Evolutionary conservation across 2,113 vertebrate genomes (phyloP), one percentile per base, ranked within the genome.

Genomic region (Pomatorhinus ruficollis): DNA sequence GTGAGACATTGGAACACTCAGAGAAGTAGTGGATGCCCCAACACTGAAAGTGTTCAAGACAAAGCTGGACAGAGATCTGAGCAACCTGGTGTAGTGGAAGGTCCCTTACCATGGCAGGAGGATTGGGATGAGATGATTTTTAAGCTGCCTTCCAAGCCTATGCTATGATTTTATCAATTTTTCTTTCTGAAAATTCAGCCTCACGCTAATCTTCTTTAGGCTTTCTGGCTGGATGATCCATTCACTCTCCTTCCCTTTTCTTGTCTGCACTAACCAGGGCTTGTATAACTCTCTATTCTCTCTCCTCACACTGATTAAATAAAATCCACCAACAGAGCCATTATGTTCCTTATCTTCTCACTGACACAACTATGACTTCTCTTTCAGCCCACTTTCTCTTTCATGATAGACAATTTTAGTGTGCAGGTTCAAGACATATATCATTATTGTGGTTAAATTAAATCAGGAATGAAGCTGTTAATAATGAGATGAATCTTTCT

Each of bases 391-490:
- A 77, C 63, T 88, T 68, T 74, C 19, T 77, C 40, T 72, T 89
- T 87, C 71, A 66, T 30, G 42, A 39, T 47, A 74, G 75, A 88
- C 25, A 83, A 83, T 94, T 88, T 93, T 39, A 90, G 22, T 65
- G 37, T 57, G 44, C 33, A 85, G 31, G 61, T 89, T 94, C 53
- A 89, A 66, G 71, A 56, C 37, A 88, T 82, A 77, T 59, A 91
- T 95, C 68, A 69, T 68, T 91, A 87, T 60, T 0, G 2, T 70
- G 63, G 84, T 47, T 88, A 95, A 92, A 90, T 93, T 94, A 96
- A 96, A 91, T 92, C 80, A 91, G 60, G 76, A 96, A 86, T 64
- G 59, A 95, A 95, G 80, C 37, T 89, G 86, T 64, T 93, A 96
- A 84, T 95, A 89, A 93, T 88, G 72, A 91, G 91, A 94, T 90